Evolutionary conservation across 1,140 invertebrate genomes (phyloP).

Genomic region (Drosophila rhopaloa): DNA sequence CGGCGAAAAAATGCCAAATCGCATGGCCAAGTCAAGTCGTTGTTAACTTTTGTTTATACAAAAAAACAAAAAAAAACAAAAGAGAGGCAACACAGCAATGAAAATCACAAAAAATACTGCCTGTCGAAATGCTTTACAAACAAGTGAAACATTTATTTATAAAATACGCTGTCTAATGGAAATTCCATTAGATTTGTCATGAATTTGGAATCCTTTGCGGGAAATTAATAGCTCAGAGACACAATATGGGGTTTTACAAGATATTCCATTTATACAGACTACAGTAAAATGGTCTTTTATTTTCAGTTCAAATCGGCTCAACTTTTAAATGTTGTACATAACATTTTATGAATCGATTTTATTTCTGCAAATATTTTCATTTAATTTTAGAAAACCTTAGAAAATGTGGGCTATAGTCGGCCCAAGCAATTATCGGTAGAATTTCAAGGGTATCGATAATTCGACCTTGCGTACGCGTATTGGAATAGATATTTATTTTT

Average conservation of each 20-base stretch:
- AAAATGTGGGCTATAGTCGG: conserved; percentile 9
- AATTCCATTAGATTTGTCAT: conserved; percentile 24
- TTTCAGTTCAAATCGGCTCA: background rate
- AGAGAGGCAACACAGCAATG: conserved; percentile 43
- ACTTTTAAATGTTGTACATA: too few relatives aligned
- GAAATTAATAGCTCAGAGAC: conserved; percentile 4
- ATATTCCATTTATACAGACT: background rate
- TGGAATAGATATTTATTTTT: conserved; percentile 52
- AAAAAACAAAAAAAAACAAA: conserved; percentile 32
- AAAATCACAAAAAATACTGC: conserved; percentile 51
- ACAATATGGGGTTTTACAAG: background rate
- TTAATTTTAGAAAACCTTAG: conserved; percentile 26
- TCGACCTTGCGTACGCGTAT: conserved; percentile 56
- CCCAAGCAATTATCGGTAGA: conserved; percentile 28
- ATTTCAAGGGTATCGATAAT: conserved; percentile 62
- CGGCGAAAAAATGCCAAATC: conserved; percentile 57
- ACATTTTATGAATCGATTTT: background rate
- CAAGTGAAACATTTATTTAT: conserved; percentile 69
- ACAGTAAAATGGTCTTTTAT: background rate
- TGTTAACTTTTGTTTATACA: conserved; percentile 71
- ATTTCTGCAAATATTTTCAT: conserved; percentile 5
- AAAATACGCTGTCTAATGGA: conserved; percentile 23
- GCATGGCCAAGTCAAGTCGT: conserved; percentile 65
- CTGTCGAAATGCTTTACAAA: conserved; percentile 66
- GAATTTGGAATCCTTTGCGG: conserved; percentile 3